Percentiles rank a stretch among this genome's conserved stretches.
Conservation (phyloP, 1,140 invertebrate genomes). For the Brachionus calyciflorus region DNA sequence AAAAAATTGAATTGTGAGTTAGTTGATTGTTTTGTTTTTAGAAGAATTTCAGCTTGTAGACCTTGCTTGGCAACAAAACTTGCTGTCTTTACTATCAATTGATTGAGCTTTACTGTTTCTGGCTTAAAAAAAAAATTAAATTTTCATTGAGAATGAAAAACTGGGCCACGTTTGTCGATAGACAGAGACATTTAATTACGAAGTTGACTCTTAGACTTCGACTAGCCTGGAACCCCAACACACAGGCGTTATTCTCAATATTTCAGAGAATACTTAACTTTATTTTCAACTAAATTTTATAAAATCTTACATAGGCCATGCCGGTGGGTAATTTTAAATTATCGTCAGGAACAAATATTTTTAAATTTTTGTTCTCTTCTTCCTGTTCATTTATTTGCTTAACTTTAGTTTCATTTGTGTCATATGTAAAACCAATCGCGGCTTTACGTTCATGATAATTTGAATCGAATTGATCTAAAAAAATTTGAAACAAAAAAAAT, state of each 20-base stretch:
- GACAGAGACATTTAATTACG: no score
- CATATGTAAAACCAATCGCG: not conserved
- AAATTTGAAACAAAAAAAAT: no score
- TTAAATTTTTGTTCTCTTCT: not conserved
- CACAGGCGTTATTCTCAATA: no score
- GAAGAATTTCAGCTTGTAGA: constrained; percentile 93
- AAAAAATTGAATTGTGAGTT: constrained; percentile 92
- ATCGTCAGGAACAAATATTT: constrained; percentile 7
- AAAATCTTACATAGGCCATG: constrained; percentile 10
- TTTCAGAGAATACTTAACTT: no score
- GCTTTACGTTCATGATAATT: not conserved
- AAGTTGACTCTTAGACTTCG: no score
- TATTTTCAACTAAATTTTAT: no score
- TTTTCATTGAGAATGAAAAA: not conserved
- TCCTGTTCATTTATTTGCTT: not conserved
- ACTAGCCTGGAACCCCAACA: no score
- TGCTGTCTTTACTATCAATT: constrained; percentile 93
- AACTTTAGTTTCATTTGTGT: not conserved
- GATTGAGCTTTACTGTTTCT: constrained; percentile 82
- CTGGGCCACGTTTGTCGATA: no score
- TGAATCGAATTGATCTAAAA: not conserved
- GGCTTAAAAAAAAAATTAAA: constrained; percentile 67
- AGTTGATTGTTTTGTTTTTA: constrained; percentile 90
- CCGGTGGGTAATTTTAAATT: not conserved
- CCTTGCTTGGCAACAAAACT: constrained; percentile 87